Percentiles rank a stretch among this genome's conserved stretches.
Evolutionary conservation across 2,797 vertebrate species (phyloP).

Genomic region (Gallinago nigripennis): DNA sequence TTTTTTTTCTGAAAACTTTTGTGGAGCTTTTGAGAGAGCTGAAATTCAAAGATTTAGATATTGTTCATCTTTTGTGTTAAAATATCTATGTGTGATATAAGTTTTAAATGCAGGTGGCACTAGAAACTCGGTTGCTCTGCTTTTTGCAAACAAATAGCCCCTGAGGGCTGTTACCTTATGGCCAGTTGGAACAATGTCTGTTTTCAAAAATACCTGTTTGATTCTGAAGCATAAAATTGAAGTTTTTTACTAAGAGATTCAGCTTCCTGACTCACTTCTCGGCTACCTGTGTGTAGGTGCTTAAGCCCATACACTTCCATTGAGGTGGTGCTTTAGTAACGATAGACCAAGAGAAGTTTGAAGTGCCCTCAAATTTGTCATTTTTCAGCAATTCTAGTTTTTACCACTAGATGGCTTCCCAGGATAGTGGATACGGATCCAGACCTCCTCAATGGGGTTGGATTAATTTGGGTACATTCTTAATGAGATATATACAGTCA

Average conservation of each 20-base stretch:
- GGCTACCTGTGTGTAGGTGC: neutral
- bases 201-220: neutral
- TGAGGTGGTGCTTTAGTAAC: neutral
- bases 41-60: neutral
- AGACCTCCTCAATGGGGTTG: neutral
- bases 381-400: neutral
- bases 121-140: neutral
- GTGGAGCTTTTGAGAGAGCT: neutral
- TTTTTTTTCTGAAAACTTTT: neutral
- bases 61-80: neutral
- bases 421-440: conserved; percentile 49
- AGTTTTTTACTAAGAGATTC: neutral
- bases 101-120: neutral
- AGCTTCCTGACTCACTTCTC: neutral
- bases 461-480: neutral
- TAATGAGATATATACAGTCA: neutral
- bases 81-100: neutral
- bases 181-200: neutral
- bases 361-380: neutral
- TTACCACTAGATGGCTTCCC: conserved; percentile 74
- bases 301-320: neutral
- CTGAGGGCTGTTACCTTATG: neutral
- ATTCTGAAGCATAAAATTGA: neutral
- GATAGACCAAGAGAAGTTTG: rapidly evolving
- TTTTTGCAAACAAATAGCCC: neutral